These are phyloP conservation scores for Lucilia sericata DNA, from an alignment of 1,140 invertebrate species.

Conservation along the genomic window DNA sequence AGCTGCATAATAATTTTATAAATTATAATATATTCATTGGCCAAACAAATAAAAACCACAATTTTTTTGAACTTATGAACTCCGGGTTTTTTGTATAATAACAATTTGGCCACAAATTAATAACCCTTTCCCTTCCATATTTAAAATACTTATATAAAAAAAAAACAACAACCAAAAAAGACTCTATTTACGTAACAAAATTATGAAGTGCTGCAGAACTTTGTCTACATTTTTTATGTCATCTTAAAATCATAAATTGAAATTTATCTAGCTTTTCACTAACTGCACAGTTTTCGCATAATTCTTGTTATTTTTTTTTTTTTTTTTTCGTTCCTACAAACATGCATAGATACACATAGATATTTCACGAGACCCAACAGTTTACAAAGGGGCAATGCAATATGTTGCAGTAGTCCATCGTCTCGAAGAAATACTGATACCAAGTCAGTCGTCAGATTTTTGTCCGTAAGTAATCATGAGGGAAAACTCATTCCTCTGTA, in stretches of 20 bases:
- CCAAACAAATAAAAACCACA: no score
- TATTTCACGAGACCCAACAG: no score
- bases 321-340: not conserved
- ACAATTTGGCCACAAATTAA: not conserved
- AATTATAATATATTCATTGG: no score
- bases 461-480: no score
- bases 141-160: not conserved
- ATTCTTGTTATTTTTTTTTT: not conserved
- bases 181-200: not conserved
- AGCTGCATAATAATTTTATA: no score
- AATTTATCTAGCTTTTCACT: constrained; percentile 36
- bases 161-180: not conserved
- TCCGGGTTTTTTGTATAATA: not conserved
- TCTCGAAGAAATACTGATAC: no score
- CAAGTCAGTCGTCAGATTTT: no score
- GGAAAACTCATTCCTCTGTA: no score
- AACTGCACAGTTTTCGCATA: constrained; percentile 35
- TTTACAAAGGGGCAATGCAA: no score
- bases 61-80: not conserved
- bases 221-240: constrained; percentile 22
- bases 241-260: constrained; percentile 44
- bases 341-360: no score
- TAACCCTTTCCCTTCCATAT: not conserved
- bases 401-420: no score
- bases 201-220: constrained; percentile 11